Evolutionary conservation across 2,113 vertebrate genomes (phyloP).

Genomic region (Paramormyrops kingsleyae): DNA sequence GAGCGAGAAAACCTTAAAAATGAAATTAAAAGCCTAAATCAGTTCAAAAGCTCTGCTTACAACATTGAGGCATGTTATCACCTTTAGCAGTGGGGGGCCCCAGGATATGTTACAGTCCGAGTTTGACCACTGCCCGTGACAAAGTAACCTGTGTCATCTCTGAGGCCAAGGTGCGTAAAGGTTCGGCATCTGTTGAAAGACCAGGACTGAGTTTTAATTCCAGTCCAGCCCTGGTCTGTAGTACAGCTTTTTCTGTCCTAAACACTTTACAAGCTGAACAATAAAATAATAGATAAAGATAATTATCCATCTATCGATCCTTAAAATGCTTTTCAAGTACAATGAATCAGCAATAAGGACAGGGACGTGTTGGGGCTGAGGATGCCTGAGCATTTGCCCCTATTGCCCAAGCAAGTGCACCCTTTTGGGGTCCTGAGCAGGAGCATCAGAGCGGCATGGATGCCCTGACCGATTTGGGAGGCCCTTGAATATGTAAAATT

Average conservation of each 20-base stretch:
- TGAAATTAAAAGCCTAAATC: background rate
- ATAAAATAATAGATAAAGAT: background rate
- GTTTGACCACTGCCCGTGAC: background rate
- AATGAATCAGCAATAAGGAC: background rate
- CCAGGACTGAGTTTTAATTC: background rate
- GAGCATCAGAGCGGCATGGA: background rate
- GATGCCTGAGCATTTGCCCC: background rate
- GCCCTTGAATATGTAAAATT: background rate
- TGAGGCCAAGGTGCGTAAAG: background rate
- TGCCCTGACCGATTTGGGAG: background rate
- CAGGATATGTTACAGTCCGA: background rate
- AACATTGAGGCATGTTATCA: background rate
- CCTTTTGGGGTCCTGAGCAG: background rate
- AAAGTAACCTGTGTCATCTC: background rate
- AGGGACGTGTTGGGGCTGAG: background rate
- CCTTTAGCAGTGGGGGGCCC: background rate
- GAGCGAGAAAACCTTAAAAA: background rate
- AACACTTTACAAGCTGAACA: background rate
- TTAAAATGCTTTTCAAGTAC: background rate
- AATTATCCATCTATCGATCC: background rate
- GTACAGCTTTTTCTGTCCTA: background rate
- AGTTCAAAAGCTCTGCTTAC: background rate
- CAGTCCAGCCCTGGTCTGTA: background rate
- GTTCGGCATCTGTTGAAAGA: background rate
- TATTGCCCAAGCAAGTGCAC: background rate